These are phyloP conservation scores for Riparia riparia DNA, from an alignment of 2,113 vertebrate species.

Conservation along the genomic window DNA sequence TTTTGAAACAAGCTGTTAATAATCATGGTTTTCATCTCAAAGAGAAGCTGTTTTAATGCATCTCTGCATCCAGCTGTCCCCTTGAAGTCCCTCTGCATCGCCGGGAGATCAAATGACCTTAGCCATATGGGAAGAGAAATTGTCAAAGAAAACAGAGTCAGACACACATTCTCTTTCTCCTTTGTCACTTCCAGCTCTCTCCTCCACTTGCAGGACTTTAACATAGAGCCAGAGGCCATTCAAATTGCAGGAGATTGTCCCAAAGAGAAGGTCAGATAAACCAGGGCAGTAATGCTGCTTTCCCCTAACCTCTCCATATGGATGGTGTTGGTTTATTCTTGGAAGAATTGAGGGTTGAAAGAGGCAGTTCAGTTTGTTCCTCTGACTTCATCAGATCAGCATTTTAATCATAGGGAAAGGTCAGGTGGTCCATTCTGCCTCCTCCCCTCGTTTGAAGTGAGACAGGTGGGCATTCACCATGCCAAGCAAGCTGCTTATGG, in stretches of 20 bases:
- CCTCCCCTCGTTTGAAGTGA: conserved; percentile 19
- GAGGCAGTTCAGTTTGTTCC: conserved; percentile 11
- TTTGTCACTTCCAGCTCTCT: not conserved
- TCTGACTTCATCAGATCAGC: conserved; percentile 41
- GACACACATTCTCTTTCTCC: not conserved
- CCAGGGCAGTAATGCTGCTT: not conserved
- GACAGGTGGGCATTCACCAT: conserved; percentile 46
- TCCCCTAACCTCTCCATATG: not conserved
- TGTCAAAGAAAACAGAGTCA: not conserved
- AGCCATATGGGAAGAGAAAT: not conserved
- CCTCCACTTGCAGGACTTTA: not conserved
- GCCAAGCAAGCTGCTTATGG: conserved; percentile 19
- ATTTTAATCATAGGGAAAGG: conserved; percentile 49
- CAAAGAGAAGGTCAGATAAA: not conserved
- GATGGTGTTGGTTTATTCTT: conserved; percentile 29
- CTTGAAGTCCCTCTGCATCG: conserved; percentile 19
- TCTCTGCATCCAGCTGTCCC: conserved; percentile 29
- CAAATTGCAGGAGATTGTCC: not conserved
- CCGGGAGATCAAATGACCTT: conserved; percentile 24
- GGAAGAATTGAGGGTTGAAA: not conserved
- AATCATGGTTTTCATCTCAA: conserved; percentile 14
- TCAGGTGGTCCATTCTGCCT: conserved; percentile 21
- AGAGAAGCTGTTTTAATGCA: not conserved
- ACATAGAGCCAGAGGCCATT: not conserved
- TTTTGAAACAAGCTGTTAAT: conserved; percentile 36